Conservation (phyloP, 2,888 invertebrate species). For the Eupeodes luniger region DNA sequence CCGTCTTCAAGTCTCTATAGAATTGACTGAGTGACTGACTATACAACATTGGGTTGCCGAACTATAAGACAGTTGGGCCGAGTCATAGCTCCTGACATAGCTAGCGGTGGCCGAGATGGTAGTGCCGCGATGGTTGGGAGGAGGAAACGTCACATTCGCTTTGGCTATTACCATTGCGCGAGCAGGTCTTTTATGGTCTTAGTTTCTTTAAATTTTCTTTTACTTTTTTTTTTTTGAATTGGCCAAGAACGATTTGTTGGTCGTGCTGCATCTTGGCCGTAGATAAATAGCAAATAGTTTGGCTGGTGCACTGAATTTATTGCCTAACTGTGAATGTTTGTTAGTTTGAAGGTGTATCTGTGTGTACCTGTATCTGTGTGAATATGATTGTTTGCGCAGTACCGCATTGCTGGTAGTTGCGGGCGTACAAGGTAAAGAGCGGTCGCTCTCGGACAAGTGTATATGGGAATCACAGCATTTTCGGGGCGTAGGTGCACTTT, state of each 20-base stretch:
- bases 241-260: constrained; percentile 72
- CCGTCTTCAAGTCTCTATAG: constrained; percentile 47
- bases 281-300: constrained; percentile 69
- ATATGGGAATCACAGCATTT: constrained; percentile 69
- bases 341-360: constrained; percentile 4
- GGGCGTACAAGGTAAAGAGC: constrained; percentile 38
- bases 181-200: constrained; percentile 38
- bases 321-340: constrained; percentile 57
- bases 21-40: constrained; percentile 70
- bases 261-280: constrained; percentile 66
- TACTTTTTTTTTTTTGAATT: constrained; percentile 36
- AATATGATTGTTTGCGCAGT: constrained; percentile 26
- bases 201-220: constrained; percentile 14
- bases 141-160: constrained; percentile 72
- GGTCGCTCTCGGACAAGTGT: constrained; percentile 58
- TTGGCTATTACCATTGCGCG: constrained; percentile 62
- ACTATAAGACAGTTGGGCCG: constrained; percentile 45
- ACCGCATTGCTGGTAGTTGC: background rate
- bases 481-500: constrained; percentile 76
- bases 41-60: constrained; percentile 36
- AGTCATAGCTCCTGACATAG: constrained; percentile 64
- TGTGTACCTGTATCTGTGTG: background rate
- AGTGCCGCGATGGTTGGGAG: background rate
- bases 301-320: constrained; percentile 70
- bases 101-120: constrained; percentile 6